These are phyloP conservation scores for Ictalurus furcatus DNA, from an alignment of 2,113 vertebrate species.

Conservation along the genomic window DNA sequence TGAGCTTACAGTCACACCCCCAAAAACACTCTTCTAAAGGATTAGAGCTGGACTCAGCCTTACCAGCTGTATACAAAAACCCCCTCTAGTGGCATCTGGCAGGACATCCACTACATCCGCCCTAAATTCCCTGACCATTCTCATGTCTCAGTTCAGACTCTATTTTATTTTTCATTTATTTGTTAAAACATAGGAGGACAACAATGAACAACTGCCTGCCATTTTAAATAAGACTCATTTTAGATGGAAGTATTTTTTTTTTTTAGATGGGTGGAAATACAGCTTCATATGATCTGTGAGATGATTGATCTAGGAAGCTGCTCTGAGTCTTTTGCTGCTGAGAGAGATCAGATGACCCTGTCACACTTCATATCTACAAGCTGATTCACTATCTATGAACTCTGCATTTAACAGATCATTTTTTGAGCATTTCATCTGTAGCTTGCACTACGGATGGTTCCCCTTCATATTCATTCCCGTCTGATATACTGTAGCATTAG, in stretches of 20 bases:
- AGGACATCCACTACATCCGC: slow-evolving; percentile 42
- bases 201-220: neutral
- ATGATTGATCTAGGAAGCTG: neutral
- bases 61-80: slow-evolving; percentile 57
- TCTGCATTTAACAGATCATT: neutral
- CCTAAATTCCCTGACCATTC: neutral
- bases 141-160: neutral
- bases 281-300: neutral
- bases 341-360: neutral
- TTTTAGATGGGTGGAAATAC: neutral
- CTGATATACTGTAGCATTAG: neutral
- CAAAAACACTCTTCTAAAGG: slow-evolving; percentile 22
- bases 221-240: neutral
- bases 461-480: neutral
- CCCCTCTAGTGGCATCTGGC: slow-evolving; percentile 67
- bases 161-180: slow-evolving; percentile 33
- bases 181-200: neutral
- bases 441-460: neutral
- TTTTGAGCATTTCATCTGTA: slow-evolving; percentile 1
- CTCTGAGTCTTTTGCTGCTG: neutral
- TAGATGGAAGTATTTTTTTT: neutral
- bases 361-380: neutral
- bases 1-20: slow-evolving; percentile 29
- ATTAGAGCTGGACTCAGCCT: slow-evolving; percentile 42
- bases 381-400: slow-evolving; percentile 4